Evolutionary conservation across 35 echinoderm and acorn worm genomes (phyloP), one percentile per base, ranked within the genome.

Genomic region (Amphiura filiformis): DNA sequence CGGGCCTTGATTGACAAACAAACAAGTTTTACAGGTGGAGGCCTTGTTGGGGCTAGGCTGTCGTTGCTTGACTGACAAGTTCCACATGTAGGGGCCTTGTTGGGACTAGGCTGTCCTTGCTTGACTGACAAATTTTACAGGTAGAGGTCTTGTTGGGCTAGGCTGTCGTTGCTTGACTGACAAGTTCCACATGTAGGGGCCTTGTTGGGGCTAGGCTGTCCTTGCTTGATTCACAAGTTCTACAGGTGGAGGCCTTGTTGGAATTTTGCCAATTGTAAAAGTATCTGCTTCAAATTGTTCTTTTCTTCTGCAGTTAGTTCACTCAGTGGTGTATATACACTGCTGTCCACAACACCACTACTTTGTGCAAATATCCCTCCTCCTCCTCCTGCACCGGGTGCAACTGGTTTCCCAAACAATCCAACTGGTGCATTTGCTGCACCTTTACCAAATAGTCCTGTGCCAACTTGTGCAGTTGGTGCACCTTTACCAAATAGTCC

Each of bases 181-280:
- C n/a, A n/a, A n/a, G n/a, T n/a, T n/a, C n/a, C n/a, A n/a, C n/a
- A n/a, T n/a, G n/a, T n/a, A n/a, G n/a, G n/a, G n/a, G n/a, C n/a
- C n/a, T n/a, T n/a, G n/a, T n/a, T n/a, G n/a, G n/a, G n/a, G n/a
- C n/a, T n/a, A n/a, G n/a, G n/a, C n/a, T n/a, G n/a, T n/a, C n/a
- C n/a, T n/a, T n/a, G n/a, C n/a, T n/a, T n/a, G n/a, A n/a, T n/a
- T n/a, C n/a, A 47, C 17, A 47, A 96, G 49, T 84, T 96, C 94
- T 47, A 86, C 37, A 37, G 94, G 94, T 33, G 94, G 94, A 31
- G 94, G 94, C 23, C 94, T 85, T 37, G 84, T 92, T n/a, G 94
- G 94, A 37, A 96, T 84, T 65, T 96, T 96, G 18, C 94, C 94
- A 22, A 96, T 40, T 0, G 84, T 96, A 80, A 96, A 96, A 38